A percentile compares a stretch with the other conserved stretches of the same genome.
phyloP scores from a whole-genome alignment of 2,113 vertebrate genomes.

The Todiramphus saurophagus region DNA sequence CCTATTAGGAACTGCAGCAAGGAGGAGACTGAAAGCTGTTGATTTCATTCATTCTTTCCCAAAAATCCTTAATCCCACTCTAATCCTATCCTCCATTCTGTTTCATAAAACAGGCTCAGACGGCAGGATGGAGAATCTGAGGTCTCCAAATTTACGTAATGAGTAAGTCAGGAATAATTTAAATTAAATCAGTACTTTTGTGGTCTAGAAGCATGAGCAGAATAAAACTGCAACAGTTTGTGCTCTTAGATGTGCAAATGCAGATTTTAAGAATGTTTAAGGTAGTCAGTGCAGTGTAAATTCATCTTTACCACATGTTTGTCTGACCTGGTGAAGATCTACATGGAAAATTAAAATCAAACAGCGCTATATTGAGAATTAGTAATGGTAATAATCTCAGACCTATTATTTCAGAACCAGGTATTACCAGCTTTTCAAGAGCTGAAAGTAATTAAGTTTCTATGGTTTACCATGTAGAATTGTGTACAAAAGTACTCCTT shows the following conservation, averaged over 20 bases:
- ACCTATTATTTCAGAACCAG: constrained; percentile 44
- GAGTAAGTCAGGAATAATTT: not conserved
- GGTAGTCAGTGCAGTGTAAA: not conserved
- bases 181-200: not conserved
- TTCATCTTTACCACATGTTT: not conserved
- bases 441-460: constrained; percentile 7
- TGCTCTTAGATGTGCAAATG: not conserved
- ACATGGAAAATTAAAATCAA: constrained; percentile 35
- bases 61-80: not conserved
- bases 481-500: constrained; percentile 9
- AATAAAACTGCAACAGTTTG: not conserved
- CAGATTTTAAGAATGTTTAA: not conserved
- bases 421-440: constrained; percentile 18
- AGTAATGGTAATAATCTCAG: constrained; percentile 14
- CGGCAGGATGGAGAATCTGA: not conserved
- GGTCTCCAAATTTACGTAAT: not conserved
- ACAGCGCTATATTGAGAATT: constrained; percentile 18
- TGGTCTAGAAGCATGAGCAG: not conserved
- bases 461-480: not conserved
- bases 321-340: constrained; percentile 15
- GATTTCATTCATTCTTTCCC: not conserved
- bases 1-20: not conserved
- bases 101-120: not conserved
- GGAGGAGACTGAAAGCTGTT: not conserved
- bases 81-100: not conserved